Evolutionary conservation across 2,797 vertebrate species (phyloP), one percentile per base, ranked within the genome.

Genomic region (Enteromius trimaculatus): DNA sequence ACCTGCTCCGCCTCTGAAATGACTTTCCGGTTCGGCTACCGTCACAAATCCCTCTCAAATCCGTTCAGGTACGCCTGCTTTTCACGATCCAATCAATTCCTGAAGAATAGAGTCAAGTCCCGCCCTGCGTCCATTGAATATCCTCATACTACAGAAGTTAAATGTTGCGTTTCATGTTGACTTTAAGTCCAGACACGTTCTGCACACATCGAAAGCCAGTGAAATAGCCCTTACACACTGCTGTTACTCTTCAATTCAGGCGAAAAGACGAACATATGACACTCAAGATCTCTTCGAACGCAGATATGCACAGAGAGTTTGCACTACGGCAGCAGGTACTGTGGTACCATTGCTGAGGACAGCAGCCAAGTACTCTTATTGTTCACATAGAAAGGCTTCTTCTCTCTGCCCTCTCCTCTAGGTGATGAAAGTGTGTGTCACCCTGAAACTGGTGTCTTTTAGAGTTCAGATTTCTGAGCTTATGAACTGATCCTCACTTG

Each of bases 401-500:
- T 75, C 68, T 65, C 78, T 69, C 23, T 70, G n/a, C 51, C 19
- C 51, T 77, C 74, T 77, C 49, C 51, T 82, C 80, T 75, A 66
- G 37, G 53, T 75, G 44, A 75, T 53, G 77, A 69, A 68, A 42
- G 51, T 58, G 62, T 55, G 26, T 66, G 72, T 82, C 81, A 78
- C 64, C 74, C 49, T 83, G 75, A 78, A 83, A 78, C 23, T 78
- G 81, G 51, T 76, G 74, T 60, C 51, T 60, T 47, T 39, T 34
- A 17, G 2, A 55, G 37, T 86, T 83, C 51, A 11, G 29, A 68
- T 42, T 66, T 76, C 44, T 49, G 82, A 83, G 75, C 74, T 83
- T 71, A 85, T 78, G 80, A 87, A 85, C 76, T 66, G 64, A 85
- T 83, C 84, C 58, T 85, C 79, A 80, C 84, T 88, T 88, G 85